Conservation (phyloP, 2,888 invertebrate genomes). For the Syritta pipiens region DNA sequence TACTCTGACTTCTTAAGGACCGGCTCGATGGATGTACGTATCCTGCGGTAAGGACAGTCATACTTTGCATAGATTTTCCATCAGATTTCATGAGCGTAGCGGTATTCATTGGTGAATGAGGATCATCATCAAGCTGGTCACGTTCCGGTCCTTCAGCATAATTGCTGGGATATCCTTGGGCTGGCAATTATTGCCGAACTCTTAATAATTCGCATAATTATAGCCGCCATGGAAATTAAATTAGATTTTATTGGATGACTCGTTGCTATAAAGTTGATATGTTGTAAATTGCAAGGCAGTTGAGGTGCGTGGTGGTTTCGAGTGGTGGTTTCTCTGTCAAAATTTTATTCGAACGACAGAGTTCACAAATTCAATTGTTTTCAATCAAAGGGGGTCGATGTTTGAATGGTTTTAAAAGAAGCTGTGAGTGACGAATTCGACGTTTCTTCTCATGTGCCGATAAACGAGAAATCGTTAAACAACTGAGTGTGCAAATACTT, state of each 20-base stretch:
- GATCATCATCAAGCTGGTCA: conserved; percentile 9
- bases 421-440: too few relatives aligned
- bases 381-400: too few relatives aligned
- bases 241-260: conserved; percentile 1
- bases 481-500: too few relatives aligned
- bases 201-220: conserved; percentile 40
- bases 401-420: too few relatives aligned
- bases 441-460: too few relatives aligned
- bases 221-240: conserved; percentile 18
- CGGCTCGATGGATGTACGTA: neutral
- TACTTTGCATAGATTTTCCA: conserved; percentile 44
- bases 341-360: too few relatives aligned
- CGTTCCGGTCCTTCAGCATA: conserved; percentile 40
- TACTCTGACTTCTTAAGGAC: neutral
- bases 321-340: too few relatives aligned
- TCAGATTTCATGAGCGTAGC: conserved; percentile 23
- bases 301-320: too few relatives aligned
- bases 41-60: conserved; percentile 8
- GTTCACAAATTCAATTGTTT: too few relatives aligned
- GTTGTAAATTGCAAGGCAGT: too few relatives aligned
- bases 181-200: conserved; percentile 31
- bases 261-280: too few relatives aligned
- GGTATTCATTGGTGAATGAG: neutral
- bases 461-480: too few relatives aligned
- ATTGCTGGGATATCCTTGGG: conserved; percentile 34